Base-by-base conservation (phyloP, 2,888 invertebrate species). In the Orthosia incerta region DNA sequence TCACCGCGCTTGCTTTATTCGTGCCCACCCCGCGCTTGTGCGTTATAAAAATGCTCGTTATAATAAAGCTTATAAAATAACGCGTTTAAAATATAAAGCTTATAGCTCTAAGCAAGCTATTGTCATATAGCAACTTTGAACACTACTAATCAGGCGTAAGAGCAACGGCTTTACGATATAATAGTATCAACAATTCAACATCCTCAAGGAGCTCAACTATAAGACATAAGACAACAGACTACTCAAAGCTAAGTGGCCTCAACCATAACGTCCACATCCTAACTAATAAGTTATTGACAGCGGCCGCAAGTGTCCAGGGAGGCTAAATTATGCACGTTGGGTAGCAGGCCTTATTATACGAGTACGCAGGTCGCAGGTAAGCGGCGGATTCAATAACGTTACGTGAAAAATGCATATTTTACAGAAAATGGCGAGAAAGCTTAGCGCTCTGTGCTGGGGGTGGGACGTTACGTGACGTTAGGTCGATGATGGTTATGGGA, bases 321-420 rank as follows among this genome's bases (percentile, higher is more conserved):
- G 51, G 55, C 61, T 86, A 76, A 76, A 86, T 84, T 86, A 86
- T 85, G 80, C 73, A 74, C 61, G 62, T 12, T 51, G 76, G 79
- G 62, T 63, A 70, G 57, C 59, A 56, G 46, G 45, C 70, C 84
- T 80, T 84, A 83, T 74, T 83, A 75, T 71, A 64, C 39, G 39
- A 39, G 39, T 39, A 39, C 65, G 61, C 75, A 83, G 77, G 56
- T 39, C 55, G 57, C 76, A 85, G 86, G 86, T 85, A 79, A 63
- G 72, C 56, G 53, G 53, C 56, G 70, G 68, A 68, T 74, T 66
- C 84, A 77, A 82, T 85, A 85, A 57, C 74, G 79, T 77, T 83
- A 82, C 76, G 62, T 70, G 72, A 60, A 76, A 78, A 79, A 74
- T 85, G 75, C 84, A 85, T 82, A 83, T 79, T 82, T 85, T 83